These are phyloP conservation scores for Campylomormyrus tamandua DNA, from an alignment of 2,113 vertebrate species.

Conservation along the genomic window DNA sequence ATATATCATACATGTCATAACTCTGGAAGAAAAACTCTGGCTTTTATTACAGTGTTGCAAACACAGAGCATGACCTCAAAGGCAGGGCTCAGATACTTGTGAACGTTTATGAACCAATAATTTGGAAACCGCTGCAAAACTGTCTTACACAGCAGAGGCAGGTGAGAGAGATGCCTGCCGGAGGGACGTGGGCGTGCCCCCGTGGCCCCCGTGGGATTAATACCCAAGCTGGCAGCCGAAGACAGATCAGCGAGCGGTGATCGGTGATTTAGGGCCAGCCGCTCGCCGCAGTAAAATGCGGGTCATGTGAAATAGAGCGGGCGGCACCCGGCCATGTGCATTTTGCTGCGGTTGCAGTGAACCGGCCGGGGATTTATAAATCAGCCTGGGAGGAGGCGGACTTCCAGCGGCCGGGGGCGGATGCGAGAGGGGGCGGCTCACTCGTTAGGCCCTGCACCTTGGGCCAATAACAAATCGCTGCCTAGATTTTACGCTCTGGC, in stretches of 20 bases:
- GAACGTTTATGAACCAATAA: not conserved
- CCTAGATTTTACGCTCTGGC: not conserved
- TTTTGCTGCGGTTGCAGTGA: constrained; percentile 36
- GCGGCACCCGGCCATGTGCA: constrained; percentile 11
- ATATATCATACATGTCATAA: not conserved
- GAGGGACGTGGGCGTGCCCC: not conserved
- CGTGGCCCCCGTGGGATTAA: constrained; percentile 7
- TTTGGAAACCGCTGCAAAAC: not conserved
- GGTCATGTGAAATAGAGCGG: constrained; percentile 37
- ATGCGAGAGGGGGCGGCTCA: not conserved
- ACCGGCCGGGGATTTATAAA: constrained; percentile 31
- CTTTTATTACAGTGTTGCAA: not conserved
- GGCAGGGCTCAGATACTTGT: not conserved
- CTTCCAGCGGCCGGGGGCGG: not conserved
- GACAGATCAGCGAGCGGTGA: constrained; percentile 18
- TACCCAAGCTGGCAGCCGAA: not conserved
- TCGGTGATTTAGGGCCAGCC: constrained; percentile 31
- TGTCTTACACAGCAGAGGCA: not conserved
- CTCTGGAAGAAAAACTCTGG: not conserved
- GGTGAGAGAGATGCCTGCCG: not conserved
- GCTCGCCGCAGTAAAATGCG: constrained; percentile 21
- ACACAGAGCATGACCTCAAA: not conserved
- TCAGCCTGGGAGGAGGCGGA: constrained; percentile 18
- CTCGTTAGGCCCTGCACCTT: not conserved
- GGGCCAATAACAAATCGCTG: not conserved